Evolutionary conservation across 1,140 invertebrate species (phyloP), one percentile per base, ranked within the genome.

Genomic region (Cecropterus lyciades): DNA sequence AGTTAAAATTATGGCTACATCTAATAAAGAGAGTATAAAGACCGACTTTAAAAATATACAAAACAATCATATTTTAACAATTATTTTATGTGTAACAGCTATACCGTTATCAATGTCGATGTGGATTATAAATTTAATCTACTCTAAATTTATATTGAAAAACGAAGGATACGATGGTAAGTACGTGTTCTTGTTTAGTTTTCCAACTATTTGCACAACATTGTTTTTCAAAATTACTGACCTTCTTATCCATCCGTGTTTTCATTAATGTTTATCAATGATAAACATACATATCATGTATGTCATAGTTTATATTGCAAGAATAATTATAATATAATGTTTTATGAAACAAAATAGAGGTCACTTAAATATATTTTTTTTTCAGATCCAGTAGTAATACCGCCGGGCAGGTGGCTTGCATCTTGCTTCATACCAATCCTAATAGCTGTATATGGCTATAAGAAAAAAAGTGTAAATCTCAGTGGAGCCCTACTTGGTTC

Each of bases 401-500:
- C 95, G 16, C 96, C 96, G 14, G 94, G 94, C 70, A 93, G 96
- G 83, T 97, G 96, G 95, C 80, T 97, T 8, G 85, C 94, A 3
- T 93, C 96, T 0, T 94, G 95, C 13, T 69, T 96, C 11, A 92
- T 96, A 60, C 96, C 96, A 6, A 76, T 96, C n/a, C 65, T 94
- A 0, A 93, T 97, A 69, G 93, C 94, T 48, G 77, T 93, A 0
- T 95, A 95, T 92, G 96, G 96, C 0, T 82, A 96, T 30, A 94
- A 91, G 59, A 94, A 93, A 66, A 95, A 95, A 70, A 96, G 95
- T 79, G 79, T 97, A 0, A 94, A 94, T 78, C 74, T 93, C 10
- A 96, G 94, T 69, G 97, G 97, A 16, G 96, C 96, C 20, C 66
- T 95, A 5, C 85, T 96, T 70, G 96, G 96, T 10, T 87, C 97